Conservation (phyloP, 2,113 vertebrate species). For the Puntigrus tetrazona region DNA sequence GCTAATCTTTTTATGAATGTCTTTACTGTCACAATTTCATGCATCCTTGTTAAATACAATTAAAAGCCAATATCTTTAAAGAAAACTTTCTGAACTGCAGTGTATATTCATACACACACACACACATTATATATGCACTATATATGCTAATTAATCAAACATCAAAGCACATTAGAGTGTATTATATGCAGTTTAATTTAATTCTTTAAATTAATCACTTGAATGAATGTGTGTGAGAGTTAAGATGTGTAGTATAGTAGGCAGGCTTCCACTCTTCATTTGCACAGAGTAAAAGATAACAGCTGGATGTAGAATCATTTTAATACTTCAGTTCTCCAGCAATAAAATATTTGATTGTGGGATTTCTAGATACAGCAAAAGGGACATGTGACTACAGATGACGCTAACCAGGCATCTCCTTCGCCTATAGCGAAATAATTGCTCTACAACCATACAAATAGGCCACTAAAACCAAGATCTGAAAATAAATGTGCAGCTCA, state of each 20-base stretch:
- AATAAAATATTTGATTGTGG: conserved; percentile 27
- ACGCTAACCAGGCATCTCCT: background rate
- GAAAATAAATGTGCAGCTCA: background rate
- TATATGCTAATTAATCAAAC: too few relatives aligned
- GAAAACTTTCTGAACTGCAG: too few relatives aligned
- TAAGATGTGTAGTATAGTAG: background rate
- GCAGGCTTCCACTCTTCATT: background rate
- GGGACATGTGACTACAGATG: background rate
- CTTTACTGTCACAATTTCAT: too few relatives aligned
- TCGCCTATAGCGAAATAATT: background rate
- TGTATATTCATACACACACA: too few relatives aligned
- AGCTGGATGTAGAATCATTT: conserved; percentile 18
- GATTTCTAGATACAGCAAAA: background rate
- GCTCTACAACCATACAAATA: background rate
- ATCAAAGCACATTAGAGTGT: background rate
- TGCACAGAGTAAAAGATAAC: conserved; percentile 26
- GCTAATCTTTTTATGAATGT: too few relatives aligned
- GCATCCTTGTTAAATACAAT: too few relatives aligned
- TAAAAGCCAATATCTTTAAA: too few relatives aligned
- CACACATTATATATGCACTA: too few relatives aligned
- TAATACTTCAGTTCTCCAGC: conserved; percentile 24
- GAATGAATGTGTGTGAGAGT: background rate
- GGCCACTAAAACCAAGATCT: background rate
- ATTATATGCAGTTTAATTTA: background rate
- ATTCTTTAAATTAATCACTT: background rate